phyloP scores from a whole-genome alignment of 2,888 invertebrate genomes.

The Andrena minutula region DNA sequence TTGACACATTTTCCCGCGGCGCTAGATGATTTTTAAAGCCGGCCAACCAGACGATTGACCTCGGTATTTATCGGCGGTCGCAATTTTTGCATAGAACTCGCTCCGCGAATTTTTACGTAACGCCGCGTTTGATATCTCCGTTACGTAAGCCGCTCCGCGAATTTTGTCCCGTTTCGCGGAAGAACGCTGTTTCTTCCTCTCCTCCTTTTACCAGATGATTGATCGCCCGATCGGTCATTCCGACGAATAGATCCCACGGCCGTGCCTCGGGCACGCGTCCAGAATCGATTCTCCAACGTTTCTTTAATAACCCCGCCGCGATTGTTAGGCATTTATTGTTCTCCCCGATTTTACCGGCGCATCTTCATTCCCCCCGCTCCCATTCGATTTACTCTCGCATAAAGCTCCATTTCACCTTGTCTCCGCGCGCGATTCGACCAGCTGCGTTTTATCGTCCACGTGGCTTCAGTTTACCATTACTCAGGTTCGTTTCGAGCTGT shows the following conservation, averaged over 20 bases:
- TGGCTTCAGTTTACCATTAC: neutral
- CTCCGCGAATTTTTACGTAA: conserved; percentile 41
- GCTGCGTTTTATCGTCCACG: neutral
- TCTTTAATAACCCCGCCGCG: too few species aligned
- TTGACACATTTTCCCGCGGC: conserved; percentile 47
- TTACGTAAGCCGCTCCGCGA: conserved; percentile 6
- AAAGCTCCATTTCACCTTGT: neutral
- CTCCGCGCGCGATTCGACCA: neutral
- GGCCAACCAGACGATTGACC: conserved; percentile 46
- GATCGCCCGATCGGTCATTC: conserved; percentile 20
- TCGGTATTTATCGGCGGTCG: conserved; percentile 32
- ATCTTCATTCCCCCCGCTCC: too few species aligned
- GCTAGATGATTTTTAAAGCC: conserved; percentile 54
- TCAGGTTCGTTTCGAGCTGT: conserved; percentile 5
- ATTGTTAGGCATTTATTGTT: too few species aligned
- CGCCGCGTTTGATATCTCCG: conserved; percentile 4
- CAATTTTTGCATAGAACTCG: conserved; percentile 22
- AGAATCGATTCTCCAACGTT: too few species aligned
- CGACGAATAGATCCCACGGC: too few species aligned
- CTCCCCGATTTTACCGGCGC: too few species aligned
- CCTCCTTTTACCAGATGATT: neutral
- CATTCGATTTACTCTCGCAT: too few species aligned
- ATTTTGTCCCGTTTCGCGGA: conserved; percentile 18
- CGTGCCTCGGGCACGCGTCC: too few species aligned
- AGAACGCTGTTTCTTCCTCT: neutral